Evolutionary conservation across 2,888 invertebrate species (phyloP).

Genomic region (Chrysolina oricalcia): DNA sequence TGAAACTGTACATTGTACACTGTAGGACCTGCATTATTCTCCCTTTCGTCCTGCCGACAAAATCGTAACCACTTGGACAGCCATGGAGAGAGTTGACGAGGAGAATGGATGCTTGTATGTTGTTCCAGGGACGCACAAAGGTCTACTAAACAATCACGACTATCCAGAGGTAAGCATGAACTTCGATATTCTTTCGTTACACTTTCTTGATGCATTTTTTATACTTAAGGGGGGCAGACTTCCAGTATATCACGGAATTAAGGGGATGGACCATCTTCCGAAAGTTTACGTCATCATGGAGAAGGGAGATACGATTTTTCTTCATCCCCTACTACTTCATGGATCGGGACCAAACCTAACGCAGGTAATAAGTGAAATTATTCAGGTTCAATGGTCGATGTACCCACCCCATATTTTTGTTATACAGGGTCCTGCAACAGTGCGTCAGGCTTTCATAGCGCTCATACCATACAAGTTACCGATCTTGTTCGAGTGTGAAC

Average conservation of each 20-base stretch:
- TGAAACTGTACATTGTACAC: too few species aligned
- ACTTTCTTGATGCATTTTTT: not conserved
- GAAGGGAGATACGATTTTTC: slow-evolving; percentile 90
- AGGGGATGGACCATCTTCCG: slow-evolving; percentile 71
- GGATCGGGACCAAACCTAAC: slow-evolving; percentile 85
- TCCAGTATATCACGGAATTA: slow-evolving; percentile 81
- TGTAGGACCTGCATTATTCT: slow-evolving; percentile 92
- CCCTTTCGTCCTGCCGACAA: slow-evolving; percentile 87
- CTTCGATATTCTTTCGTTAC: not conserved
- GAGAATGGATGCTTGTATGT: too few species aligned
- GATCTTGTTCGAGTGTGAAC: too few species aligned
- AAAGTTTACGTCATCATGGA: slow-evolving; percentile 83
- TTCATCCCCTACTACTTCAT: slow-evolving; percentile 92
- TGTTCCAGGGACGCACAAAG: slow-evolving; percentile 85
- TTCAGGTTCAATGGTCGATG: too few species aligned
- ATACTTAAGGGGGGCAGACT: slow-evolving; percentile 72
- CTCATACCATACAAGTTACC: too few species aligned
- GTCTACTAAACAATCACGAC: slow-evolving; percentile 77
- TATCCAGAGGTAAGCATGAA: slow-evolving; percentile 78
- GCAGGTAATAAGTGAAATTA: slow-evolving; percentile 73
- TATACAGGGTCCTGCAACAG: too few species aligned
- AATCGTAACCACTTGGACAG: slow-evolving; percentile 88
- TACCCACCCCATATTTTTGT: too few species aligned
- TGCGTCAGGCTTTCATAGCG: too few species aligned
- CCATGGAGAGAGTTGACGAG: too few species aligned